These are phyloP conservation scores for Amphiduros pacificus DNA, from an alignment of 2,888 invertebrate species.

Conservation along the genomic window DNA sequence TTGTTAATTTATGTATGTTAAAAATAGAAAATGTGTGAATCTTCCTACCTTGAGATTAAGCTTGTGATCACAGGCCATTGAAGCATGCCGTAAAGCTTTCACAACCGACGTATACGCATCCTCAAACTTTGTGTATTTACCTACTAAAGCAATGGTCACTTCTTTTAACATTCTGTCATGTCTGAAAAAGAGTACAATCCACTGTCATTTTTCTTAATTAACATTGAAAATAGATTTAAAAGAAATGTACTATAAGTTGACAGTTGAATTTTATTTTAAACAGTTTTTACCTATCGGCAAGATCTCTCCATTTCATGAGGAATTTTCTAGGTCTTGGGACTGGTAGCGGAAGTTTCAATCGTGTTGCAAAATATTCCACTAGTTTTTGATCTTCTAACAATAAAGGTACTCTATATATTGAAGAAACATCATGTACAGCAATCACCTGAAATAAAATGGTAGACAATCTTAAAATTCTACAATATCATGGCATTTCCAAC, in stretches of 20 bases:
- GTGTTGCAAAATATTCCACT: conserved; percentile 79
- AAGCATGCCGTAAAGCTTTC: conserved; percentile 92
- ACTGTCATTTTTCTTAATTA: too few relatives aligned
- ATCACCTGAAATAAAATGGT: conserved; percentile 69
- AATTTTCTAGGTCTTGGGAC: conserved; percentile 69
- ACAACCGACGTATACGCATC: conserved; percentile 97
- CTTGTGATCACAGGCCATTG: conserved; percentile 81
- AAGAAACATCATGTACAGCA: conserved; percentile 89
- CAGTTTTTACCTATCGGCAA: conserved; percentile 77
- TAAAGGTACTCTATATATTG: conserved; percentile 94
- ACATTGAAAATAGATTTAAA: too few relatives aligned
- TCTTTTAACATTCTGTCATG: conserved; percentile 81
- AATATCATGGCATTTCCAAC: too few relatives aligned
- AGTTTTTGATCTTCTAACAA: conserved; percentile 90
- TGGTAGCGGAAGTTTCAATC: conserved; percentile 71
- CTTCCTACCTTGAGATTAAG: conserved; percentile 72
- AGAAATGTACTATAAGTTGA: too few relatives aligned
- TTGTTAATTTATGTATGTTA: not conserved
- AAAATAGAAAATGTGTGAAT: not conserved
- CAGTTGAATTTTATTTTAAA: too few relatives aligned
- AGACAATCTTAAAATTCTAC: too few relatives aligned
- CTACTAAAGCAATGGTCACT: conserved; percentile 88
- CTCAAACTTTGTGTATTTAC: conserved; percentile 93
- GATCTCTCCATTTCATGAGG: conserved; percentile 86
- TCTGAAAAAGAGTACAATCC: conserved; percentile 53